phyloP scores from a whole-genome alignment of 2,888 invertebrate genomes.

The Lissonota sp. region DNA sequence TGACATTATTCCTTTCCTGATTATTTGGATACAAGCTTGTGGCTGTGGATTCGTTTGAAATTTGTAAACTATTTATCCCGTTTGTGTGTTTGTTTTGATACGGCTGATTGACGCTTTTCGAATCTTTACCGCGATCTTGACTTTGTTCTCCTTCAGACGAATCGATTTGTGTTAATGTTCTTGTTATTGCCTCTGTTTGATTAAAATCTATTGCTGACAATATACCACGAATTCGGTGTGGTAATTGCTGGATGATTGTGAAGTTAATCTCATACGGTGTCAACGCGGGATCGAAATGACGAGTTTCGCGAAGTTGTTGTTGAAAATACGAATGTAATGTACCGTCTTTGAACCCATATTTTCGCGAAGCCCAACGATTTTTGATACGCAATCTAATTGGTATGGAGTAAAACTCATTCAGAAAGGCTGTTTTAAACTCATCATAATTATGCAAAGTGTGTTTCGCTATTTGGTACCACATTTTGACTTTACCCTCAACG shows the following conservation, averaged over 20 bases:
- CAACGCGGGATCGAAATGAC: background rate
- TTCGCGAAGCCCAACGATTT: background rate
- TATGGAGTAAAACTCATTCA: background rate
- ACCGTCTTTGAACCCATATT: background rate
- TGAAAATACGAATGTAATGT: background rate
- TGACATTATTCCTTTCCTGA: background rate
- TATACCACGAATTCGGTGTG: background rate
- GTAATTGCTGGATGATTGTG: background rate
- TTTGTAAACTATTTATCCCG: background rate
- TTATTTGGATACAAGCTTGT: background rate
- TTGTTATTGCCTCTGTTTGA: background rate
- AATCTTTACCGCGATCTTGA: background rate
- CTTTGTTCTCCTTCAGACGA: background rate
- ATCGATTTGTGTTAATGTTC: background rate
- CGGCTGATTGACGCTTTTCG: background rate
- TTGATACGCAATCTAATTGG: background rate
- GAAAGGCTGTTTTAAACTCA: background rate
- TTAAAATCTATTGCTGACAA: background rate
- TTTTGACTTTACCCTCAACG: background rate
- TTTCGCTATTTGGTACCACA: background rate
- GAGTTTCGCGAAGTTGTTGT: background rate
- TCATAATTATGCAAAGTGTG: background rate
- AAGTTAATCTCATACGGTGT: background rate
- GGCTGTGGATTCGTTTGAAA: background rate
- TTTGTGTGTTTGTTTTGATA: background rate